Percentiles rank a stretch among this genome's conserved stretches.
Conservation (phyloP, 2,797 vertebrate genomes). For the Sphenodon punctatus region DNA sequence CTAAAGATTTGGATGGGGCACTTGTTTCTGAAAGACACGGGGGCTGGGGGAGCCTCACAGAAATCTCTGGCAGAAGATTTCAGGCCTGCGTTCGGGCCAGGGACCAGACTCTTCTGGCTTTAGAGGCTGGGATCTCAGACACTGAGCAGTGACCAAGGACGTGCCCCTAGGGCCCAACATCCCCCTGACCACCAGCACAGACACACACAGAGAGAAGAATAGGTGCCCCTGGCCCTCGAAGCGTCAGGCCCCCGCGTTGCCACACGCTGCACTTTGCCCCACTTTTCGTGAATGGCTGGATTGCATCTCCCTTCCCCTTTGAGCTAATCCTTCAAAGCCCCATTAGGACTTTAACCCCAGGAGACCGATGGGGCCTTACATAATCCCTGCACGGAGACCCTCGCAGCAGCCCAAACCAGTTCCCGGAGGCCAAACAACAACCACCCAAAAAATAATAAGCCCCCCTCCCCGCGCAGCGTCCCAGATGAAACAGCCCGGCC, state of each 20-base stretch:
- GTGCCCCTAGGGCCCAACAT: too few species aligned
- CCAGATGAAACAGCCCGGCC: background rate
- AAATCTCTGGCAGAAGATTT: too few species aligned
- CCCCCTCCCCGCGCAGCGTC: background rate
- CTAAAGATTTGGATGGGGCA: too few species aligned
- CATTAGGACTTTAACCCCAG: constrained; percentile 4
- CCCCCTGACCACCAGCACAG: too few species aligned
- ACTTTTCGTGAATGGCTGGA: background rate
- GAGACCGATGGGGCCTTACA: background rate
- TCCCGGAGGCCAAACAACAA: background rate
- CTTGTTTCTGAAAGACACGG: too few species aligned
- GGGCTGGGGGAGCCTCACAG: too few species aligned
- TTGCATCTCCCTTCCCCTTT: background rate
- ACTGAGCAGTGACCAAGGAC: too few species aligned
- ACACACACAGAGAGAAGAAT: too few species aligned
- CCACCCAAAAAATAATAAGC: background rate
- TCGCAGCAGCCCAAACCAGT: background rate
- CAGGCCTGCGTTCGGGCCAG: too few species aligned
- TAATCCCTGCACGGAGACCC: background rate
- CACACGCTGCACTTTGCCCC: background rate
- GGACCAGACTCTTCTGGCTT: too few species aligned
- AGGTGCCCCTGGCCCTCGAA: background rate
- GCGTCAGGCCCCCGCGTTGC: background rate
- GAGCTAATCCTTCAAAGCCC: background rate
- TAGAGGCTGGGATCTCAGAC: too few species aligned